Base-by-base conservation (phyloP, 2,888 invertebrate genomes). In the Hermaeophaga mercurialis region DNA sequence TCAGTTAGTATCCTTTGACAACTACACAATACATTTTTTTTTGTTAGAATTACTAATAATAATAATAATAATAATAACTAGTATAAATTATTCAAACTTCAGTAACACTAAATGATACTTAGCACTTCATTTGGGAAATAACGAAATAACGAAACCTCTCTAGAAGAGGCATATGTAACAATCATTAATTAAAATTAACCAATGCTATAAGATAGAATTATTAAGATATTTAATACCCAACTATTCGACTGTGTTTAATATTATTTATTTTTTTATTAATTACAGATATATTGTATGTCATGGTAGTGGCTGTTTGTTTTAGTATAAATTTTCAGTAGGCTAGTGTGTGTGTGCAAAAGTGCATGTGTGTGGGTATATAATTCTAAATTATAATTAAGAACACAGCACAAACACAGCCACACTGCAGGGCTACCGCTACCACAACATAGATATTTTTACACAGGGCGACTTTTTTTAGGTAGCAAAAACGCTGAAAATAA, bases 361-460 rank as follows among this genome's bases (percentile, higher is more conserved):
- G 70, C 70, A 68, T 69, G 68, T 69, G 74, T 71, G 73, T 73
- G 69, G 68, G 63, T 57, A 64, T 62, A 61, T 59, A 64, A 63
- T 58, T 66, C 62, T 69, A 74, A 67, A 62, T 66, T 41, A 64
- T 61, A 70, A 71, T 56, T n/a, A 41, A 69, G 67, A 74, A 76
- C 75, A 78, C 75, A 75, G 75, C 76, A 77, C 76, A 74, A 66
- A 76, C 76, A 77, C 76, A 76, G 78, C 76, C 77, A 78, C 77
- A 76, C 76, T 74, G 77, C 78, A 78, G 76, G 75, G 75, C 78
- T 78, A 78, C 77, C 76, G 75, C 78, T 77, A 77, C 78, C 75
- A 77, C 76, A 78, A 77, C 77, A 77, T 76, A 73, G 70, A 76
- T 61, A 66, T 59, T 58, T 61, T 41, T 39, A 34, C 47, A 56